Evolutionary conservation across 2,888 invertebrate genomes (phyloP).

Genomic region (Acleris sparsana): DNA sequence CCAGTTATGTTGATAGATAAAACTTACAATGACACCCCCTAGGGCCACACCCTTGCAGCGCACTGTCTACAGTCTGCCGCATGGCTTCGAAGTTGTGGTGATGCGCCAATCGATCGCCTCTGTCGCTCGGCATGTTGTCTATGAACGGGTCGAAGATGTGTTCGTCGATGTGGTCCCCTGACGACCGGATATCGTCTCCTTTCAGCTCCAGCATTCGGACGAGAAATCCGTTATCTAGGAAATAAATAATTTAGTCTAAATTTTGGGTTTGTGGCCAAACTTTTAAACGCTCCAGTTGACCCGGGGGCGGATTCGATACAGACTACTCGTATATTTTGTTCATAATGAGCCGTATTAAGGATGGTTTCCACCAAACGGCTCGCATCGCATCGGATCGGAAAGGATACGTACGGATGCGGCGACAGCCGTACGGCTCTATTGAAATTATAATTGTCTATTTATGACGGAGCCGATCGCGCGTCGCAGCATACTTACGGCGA

Average conservation of each 20-base stretch:
- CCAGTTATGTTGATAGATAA: background rate
- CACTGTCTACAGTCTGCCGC: constrained; percentile 53
- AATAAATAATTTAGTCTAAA: background rate
- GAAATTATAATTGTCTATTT: no score
- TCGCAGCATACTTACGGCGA: no score
- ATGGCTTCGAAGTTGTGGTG: constrained; percentile 57
- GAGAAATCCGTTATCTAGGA: constrained; percentile 58
- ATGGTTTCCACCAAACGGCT: no score
- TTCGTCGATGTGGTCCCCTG: constrained; percentile 50
- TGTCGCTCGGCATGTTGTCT: constrained; percentile 53
- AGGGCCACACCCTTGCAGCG: constrained; percentile 58
- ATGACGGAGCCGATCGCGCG: no score
- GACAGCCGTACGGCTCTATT: no score
- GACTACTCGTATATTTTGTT: no score
- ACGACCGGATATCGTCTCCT: constrained; percentile 48
- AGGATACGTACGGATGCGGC: no score
- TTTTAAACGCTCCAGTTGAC: background rate
- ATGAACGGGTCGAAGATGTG: constrained; percentile 58
- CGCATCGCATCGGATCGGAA: no score
- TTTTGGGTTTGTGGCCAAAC: background rate
- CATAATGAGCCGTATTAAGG: no score
- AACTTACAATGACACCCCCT: constrained; percentile 61
- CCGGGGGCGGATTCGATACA: no score
- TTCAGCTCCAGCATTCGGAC: constrained; percentile 59
- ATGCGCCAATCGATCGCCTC: constrained; percentile 53